A percentile compares a stretch with the other conserved stretches of the same genome.
Conservation (phyloP, 1,140 invertebrate species). For the Thalassaphorura encarpata region DNA sequence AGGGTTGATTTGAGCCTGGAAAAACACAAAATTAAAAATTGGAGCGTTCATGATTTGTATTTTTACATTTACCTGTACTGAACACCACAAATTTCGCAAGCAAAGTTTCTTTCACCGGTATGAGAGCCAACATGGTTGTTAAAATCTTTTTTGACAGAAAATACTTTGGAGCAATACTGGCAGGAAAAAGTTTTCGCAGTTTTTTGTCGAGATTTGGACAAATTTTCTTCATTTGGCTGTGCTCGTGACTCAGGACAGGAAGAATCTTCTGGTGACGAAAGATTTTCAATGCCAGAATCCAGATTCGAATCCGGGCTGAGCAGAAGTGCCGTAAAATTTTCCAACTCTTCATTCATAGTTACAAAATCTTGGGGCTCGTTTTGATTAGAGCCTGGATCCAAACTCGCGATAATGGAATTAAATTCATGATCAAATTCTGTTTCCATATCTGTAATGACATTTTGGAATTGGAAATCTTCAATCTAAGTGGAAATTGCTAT, state of each 20-base stretch:
- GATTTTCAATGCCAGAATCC: not conserved
- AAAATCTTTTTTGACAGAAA: slow-evolving; percentile 38
- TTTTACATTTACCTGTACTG: slow-evolving; percentile 33
- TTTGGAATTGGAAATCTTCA: too few relatives aligned
- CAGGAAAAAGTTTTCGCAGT: slow-evolving; percentile 34
- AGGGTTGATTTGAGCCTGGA: slow-evolving; percentile 55
- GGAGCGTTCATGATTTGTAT: slow-evolving; percentile 12
- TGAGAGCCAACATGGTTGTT: slow-evolving; percentile 40
- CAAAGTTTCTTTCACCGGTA: slow-evolving; percentile 38
- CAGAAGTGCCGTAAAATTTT: not conserved
- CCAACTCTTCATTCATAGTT: not conserved
- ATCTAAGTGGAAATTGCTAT: too few relatives aligned
- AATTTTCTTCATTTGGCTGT: not conserved
- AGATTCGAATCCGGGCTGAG: not conserved
- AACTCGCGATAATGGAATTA: too few relatives aligned
- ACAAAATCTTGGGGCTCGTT: not conserved
- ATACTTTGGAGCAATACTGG: slow-evolving; percentile 39
- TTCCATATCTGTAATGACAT: too few relatives aligned
- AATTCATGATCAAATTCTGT: too few relatives aligned
- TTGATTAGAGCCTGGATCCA: too few relatives aligned
- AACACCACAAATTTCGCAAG: slow-evolving; percentile 53
- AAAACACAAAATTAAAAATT: not conserved
- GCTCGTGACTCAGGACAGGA: not conserved
- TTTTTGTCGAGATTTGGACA: not conserved
- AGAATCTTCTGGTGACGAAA: not conserved